Evolutionary conservation across 2,888 invertebrate genomes (phyloP).

Genomic region (Elegia similella): DNA sequence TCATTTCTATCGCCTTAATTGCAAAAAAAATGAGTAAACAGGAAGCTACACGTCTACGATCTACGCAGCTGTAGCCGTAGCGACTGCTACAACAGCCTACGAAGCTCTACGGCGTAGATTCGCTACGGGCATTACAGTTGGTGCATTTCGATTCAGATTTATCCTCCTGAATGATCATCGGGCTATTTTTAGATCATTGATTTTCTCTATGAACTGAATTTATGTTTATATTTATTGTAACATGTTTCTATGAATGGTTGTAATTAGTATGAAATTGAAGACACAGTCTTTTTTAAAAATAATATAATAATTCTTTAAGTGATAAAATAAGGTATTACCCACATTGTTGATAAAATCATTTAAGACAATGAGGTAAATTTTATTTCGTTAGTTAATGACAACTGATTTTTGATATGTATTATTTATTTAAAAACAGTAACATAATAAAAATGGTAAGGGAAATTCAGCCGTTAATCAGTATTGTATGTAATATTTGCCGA

Average conservation of each 20-base stretch:
- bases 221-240: not conserved
- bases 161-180: conserved; percentile 8
- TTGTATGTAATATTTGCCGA: no score
- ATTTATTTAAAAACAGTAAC: no score
- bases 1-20: not conserved
- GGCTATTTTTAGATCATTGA: conserved; percentile 13
- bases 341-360: no score
- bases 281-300: no score
- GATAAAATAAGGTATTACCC: no score
- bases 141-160: conserved; percentile 9
- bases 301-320: no score
- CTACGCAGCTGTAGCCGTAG: conserved; percentile 27
- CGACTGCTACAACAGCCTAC: conserved; percentile 41
- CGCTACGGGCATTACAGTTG: conserved; percentile 21
- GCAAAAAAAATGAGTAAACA: not conserved
- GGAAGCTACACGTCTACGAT: conserved; percentile 18
- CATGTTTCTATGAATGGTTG: not conserved
- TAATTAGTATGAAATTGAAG: not conserved
- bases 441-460: no score
- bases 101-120: conserved; percentile 40
- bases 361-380: no score
- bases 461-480: no score
- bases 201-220: not conserved
- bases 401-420: no score
- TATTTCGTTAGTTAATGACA: no score